These are phyloP conservation scores for Cottoperca gobio DNA, from an alignment of 2,797 vertebrate species.

Conservation along the genomic window DNA sequence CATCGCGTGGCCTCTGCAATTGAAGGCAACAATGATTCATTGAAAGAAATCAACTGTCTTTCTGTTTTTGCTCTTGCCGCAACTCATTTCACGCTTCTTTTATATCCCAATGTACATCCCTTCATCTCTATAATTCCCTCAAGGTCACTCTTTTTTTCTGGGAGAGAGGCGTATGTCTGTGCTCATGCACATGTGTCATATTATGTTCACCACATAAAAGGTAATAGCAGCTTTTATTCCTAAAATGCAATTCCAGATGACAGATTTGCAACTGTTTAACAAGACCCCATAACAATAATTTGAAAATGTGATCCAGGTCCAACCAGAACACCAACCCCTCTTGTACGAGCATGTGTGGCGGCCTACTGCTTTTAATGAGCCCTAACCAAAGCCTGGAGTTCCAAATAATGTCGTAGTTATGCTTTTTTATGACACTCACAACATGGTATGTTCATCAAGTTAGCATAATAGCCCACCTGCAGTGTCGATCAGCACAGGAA, in stretches of 20 bases:
- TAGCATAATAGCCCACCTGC: neutral
- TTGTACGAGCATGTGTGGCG: neutral
- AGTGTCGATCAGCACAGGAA: constrained; percentile 20
- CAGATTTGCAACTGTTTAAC: constrained; percentile 55
- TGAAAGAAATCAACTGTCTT: constrained; percentile 29
- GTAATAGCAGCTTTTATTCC: constrained; percentile 49
- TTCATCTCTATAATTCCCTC: constrained; percentile 33
- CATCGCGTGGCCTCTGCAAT: constrained; percentile 24
- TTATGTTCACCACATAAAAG: constrained; percentile 49
- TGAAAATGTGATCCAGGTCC: constrained; percentile 36
- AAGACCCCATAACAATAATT: constrained; percentile 38
- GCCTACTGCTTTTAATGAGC: constrained; percentile 35
- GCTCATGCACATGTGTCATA: constrained; percentile 38
- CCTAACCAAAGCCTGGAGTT: constrained; percentile 6
- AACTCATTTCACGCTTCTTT: constrained; percentile 31
- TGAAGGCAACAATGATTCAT: constrained; percentile 50
- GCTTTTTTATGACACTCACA: constrained; percentile 3
- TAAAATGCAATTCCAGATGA: constrained; percentile 60
- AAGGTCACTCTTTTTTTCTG: constrained; percentile 16
- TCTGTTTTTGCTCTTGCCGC: constrained; percentile 36
- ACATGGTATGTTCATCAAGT: constrained; percentile 36
- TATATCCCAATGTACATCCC: constrained; percentile 19
- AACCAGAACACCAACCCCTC: constrained; percentile 35
- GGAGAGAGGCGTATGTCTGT: constrained; percentile 13
- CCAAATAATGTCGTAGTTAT: constrained; percentile 16